Evolutionary conservation across 2,888 invertebrate species (phyloP), one percentile per base, ranked within the genome.

Genomic region (Tetropium fuscum): DNA sequence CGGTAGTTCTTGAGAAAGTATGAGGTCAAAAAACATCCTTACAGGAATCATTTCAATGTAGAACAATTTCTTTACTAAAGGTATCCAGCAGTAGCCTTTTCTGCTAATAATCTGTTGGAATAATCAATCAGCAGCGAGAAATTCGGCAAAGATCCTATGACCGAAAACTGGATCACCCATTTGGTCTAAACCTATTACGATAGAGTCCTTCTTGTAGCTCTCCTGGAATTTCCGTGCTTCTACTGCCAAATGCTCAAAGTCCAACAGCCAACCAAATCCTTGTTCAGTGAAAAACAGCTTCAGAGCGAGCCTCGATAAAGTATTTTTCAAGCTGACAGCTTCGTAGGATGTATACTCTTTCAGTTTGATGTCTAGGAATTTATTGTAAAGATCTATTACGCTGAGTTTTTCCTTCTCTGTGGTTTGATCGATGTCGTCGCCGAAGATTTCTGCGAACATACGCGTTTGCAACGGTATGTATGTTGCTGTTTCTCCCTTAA

Each of bases 371-470:
- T 55, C 40, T 1, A 55, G 40, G 7, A 55, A 55, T 45, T 40
- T 55, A 11, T 47, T 55, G 20, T 55, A 55, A 3, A 55, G 19
- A 11, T 47, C 40, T 11, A 45, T 41, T 1, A 47, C 19, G 30
- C 47, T 55, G 5, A 55, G 10, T 13, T 13, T 30, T 40, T 55
- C 55, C 3, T 55, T 45, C n/a, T 55, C 40, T 8, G 8, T 18
- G 2, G 40, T 30, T 18, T 55, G 47, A 8, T 19, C 22, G 10
- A 40, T 38, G 32, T 55, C 55, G 10, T 55, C 30, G 1, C 55
- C 55, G 20, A 55, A 55, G 8, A 55, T 38, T 41, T 55, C 44
- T 2, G 55, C 55, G 3, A 55, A 55, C 55, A 55, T 55, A 19
- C 47, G 38, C 1, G 55, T 55, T 16, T 55, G 55, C 8, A 55